Percentiles rank a stretch among this genome's conserved stretches.
Conservation (phyloP, 2,113 vertebrate genomes). For the Notechis scutatus region DNA sequence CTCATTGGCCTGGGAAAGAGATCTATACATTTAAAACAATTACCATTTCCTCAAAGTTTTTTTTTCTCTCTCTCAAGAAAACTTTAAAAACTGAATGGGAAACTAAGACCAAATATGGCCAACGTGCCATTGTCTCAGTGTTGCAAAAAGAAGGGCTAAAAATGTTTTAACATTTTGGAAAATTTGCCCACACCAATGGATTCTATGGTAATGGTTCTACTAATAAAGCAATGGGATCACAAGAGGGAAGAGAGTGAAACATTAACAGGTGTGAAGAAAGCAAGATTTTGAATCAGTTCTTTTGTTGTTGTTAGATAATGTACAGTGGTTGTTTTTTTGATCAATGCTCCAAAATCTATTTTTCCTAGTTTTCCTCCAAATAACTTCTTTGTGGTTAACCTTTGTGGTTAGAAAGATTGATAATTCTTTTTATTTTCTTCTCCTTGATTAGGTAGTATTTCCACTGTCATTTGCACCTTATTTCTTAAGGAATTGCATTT, state of each 20-base stretch:
- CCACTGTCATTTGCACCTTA: neutral
- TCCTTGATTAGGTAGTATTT: neutral
- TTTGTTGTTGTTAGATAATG: neutral
- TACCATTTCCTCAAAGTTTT: neutral
- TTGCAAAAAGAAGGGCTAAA: neutral
- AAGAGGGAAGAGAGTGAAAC: conserved; percentile 1
- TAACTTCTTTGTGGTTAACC: neutral
- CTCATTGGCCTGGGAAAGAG: neutral
- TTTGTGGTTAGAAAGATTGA: neutral
- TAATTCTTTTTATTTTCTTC: neutral
- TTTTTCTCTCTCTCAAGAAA: neutral
- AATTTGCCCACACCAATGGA: neutral
- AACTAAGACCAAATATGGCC: neutral
- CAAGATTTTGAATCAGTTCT: neutral
- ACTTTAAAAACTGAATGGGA: neutral
- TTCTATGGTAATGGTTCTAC: neutral
- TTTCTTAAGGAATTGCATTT: neutral
- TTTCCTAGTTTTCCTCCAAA: neutral
- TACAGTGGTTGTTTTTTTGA: neutral
- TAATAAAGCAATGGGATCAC: conserved; percentile 1
- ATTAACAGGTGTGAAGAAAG: conserved; percentile 11
- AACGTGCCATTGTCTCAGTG: neutral
- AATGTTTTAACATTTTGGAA: neutral
- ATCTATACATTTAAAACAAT: neutral
- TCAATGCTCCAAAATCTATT: neutral